A percentile compares a stretch with the other conserved stretches of the same genome.
Evolutionary conservation across 92 coral and sea anemone genomes (phyloP).

Genomic region (Virgularia gustaviana): DNA sequence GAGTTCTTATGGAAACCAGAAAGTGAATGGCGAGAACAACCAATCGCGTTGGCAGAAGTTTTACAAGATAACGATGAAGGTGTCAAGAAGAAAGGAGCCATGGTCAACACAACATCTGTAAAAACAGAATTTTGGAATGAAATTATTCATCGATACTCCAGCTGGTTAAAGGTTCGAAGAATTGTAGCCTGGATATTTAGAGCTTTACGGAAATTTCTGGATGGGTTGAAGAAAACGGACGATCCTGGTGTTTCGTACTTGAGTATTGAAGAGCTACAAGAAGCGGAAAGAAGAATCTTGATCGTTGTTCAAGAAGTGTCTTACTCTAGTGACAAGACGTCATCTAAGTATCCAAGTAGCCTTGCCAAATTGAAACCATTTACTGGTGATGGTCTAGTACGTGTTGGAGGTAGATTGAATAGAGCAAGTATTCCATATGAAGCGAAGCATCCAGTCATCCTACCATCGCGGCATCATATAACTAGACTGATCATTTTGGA

Average conservation of each 20-base stretch:
- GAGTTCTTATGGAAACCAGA: constrained; percentile 55
- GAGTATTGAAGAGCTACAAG: not conserved
- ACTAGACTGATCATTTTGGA: constrained; percentile 49
- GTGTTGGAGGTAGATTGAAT: constrained; percentile 46
- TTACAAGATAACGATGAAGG: constrained; percentile 46
- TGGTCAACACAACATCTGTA: constrained; percentile 36
- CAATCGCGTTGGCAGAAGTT: constrained; percentile 28
- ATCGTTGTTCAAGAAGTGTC: constrained; percentile 41
- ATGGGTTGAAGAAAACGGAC: too few species aligned
- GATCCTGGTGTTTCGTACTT: too few species aligned
- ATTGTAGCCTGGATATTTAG: constrained; percentile 52
- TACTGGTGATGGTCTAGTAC: constrained; percentile 31
- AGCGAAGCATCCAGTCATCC: constrained; percentile 49
- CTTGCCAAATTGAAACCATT: constrained; percentile 46
- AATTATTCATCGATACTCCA: constrained; percentile 50
- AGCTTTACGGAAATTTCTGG: not conserved
- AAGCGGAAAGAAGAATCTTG: constrained; percentile 45
- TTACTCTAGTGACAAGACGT: not conserved
- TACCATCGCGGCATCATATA: constrained; percentile 52
- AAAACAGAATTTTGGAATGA: constrained; percentile 40
- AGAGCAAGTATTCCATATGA: constrained; percentile 40
- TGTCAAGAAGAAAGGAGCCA: constrained; percentile 31
- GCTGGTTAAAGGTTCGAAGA: constrained; percentile 51
- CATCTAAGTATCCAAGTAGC: not conserved
- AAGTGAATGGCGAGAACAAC: constrained; percentile 59